Conservation (phyloP, 2,113 vertebrate genomes). For the Galemys pyrenaicus region DNA sequence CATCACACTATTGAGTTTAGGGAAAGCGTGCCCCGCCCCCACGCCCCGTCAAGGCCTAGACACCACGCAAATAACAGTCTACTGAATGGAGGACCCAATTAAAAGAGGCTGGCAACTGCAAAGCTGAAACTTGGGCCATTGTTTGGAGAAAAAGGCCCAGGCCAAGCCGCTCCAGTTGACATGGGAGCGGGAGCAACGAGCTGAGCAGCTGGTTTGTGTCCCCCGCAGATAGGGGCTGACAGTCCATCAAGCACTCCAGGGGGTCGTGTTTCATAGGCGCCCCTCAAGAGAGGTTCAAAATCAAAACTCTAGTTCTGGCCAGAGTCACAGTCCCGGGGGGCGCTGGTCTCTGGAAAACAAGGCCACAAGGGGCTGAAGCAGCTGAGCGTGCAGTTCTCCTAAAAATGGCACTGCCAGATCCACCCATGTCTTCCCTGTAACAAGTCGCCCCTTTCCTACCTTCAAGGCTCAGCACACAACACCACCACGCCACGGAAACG, state of each 20-base stretch:
- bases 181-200: slow-evolving; percentile 33
- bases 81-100: slow-evolving; percentile 70
- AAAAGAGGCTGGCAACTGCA: slow-evolving; percentile 62
- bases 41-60: slow-evolving; percentile 55
- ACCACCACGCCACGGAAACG: not conserved
- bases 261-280: slow-evolving; percentile 44
- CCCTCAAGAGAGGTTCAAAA: not conserved
- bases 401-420: not conserved
- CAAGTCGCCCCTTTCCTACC: not conserved
- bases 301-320: slow-evolving; percentile 38
- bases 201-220: slow-evolving; percentile 67
- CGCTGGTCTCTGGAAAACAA: not conserved
- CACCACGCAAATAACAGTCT: slow-evolving; percentile 72
- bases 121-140: slow-evolving; percentile 57
- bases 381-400: not conserved
- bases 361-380: not conserved
- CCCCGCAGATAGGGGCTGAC: slow-evolving; percentile 42
- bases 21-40: not conserved
- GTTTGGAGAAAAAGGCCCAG: slow-evolving; percentile 33
- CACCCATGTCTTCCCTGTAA: not conserved
- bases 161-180: slow-evolving; percentile 58
- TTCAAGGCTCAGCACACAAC: not conserved
- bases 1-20: slow-evolving; percentile 41
- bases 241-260: slow-evolving; percentile 48
- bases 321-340: not conserved